phyloP scores from a whole-genome alignment of 2,113 vertebrate species.

The Physeter macrocephalus region DNA sequence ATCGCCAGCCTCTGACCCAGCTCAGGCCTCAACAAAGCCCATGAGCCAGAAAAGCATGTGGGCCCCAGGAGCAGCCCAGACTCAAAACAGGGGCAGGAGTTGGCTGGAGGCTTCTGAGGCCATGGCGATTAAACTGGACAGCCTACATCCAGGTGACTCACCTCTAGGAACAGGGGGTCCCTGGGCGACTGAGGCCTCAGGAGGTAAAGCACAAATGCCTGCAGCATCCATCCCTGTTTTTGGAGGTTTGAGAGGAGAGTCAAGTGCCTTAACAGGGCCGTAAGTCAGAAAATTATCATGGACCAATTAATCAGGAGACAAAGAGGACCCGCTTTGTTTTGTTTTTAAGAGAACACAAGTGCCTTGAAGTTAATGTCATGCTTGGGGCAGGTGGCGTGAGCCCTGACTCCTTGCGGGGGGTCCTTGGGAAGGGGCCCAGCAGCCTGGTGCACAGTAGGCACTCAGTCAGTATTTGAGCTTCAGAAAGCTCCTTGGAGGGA shows the following conservation, averaged over 20 bases:
- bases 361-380: background rate
- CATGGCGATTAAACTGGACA: background rate
- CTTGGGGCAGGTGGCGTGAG: background rate
- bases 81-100: too few relatives aligned
- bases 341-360: background rate
- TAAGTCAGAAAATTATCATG: background rate
- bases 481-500: background rate
- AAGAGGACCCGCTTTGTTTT: background rate
- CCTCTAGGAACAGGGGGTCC: background rate
- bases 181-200: background rate
- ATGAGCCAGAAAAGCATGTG: background rate
- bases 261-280: background rate
- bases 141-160: background rate
- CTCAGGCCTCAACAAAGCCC: background rate
- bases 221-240: background rate
- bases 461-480: background rate
- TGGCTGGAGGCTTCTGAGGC: background rate
- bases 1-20: background rate
- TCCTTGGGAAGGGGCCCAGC: background rate
- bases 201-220: background rate
- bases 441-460: background rate
- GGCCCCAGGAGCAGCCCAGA: background rate
- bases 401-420: background rate
- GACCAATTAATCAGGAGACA: rapidly evolving
- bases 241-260: background rate